phyloP scores from a whole-genome alignment of 2,113 vertebrate species.

The Thamnaconus septentrionalis region DNA sequence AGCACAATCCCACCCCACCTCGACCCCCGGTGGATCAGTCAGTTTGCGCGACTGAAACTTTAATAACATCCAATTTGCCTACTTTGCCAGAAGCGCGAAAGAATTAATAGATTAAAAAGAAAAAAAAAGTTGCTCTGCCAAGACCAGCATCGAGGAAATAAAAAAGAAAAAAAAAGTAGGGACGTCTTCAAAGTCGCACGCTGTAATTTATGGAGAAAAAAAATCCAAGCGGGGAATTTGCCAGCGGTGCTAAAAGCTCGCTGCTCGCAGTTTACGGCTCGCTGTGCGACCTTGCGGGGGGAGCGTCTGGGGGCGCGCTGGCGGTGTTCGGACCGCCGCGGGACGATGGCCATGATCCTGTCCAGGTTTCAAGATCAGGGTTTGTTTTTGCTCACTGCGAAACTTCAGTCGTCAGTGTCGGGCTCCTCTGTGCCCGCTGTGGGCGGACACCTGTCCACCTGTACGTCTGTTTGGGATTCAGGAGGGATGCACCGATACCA shows the following conservation, averaged over 20 bases:
- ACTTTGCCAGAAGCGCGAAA: constrained; percentile 39
- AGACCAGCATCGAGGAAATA: constrained; percentile 16
- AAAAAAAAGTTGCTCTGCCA: constrained; percentile 1
- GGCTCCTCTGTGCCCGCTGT: not conserved
- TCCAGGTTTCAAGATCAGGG: constrained; percentile 15
- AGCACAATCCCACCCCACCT: constrained; percentile 23
- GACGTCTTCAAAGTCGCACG: not conserved
- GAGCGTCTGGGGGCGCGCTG: no score
- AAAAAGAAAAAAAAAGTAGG: not conserved
- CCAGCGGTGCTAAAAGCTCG: constrained; percentile 10
- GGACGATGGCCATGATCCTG: not conserved
- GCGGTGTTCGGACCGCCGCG: constrained; percentile 19
- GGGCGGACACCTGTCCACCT: no score
- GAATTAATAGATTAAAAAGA: constrained; percentile 54
- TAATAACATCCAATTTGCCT: constrained; percentile 52
- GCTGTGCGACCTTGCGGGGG: no score
- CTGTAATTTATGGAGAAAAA: constrained; percentile 9
- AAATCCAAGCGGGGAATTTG: not conserved
- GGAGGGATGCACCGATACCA: no score
- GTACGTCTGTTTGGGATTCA: no score
- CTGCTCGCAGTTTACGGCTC: not conserved
- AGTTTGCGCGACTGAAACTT: constrained; percentile 32
- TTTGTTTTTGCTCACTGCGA: constrained; percentile 24
- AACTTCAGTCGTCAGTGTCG: not conserved
- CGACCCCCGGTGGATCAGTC: constrained; percentile 24